These are phyloP conservation scores for Acanthosepion pharaonis DNA, from an alignment of 2,888 invertebrate species.

Conservation along the genomic window DNA sequence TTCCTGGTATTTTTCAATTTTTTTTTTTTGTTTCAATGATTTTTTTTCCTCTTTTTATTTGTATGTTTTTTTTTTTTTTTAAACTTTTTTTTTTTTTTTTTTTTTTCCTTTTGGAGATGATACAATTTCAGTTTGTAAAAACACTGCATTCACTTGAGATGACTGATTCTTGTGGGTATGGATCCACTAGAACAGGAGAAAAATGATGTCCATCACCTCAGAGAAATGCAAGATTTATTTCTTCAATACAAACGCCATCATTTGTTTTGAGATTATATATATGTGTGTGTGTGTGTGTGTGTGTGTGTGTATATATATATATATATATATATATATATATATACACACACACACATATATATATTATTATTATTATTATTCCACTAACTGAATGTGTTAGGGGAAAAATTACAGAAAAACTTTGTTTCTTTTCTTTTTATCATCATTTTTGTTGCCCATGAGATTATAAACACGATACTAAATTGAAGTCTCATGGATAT, in stretches of 20 bases:
- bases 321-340: background rate
- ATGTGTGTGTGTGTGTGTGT: background rate
- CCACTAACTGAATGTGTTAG: background rate
- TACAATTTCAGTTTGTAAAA: background rate
- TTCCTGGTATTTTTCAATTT: background rate
- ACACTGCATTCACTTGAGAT: background rate
- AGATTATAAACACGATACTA: conserved; percentile 52
- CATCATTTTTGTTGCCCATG: background rate
- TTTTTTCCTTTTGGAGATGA: background rate
- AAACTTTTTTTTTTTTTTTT: background rate
- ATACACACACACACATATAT: background rate
- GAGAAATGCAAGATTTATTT: conserved; percentile 24
- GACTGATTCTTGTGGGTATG: background rate
- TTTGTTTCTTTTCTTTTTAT: background rate
- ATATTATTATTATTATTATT: background rate
- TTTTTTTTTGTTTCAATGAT: background rate
- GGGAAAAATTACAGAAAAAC: conserved; percentile 37
- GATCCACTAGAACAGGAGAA: background rate
- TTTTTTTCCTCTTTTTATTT: background rate
- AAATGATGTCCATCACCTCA: background rate
- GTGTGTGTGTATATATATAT: background rate
- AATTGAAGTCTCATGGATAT: conserved; percentile 66
- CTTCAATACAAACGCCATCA: conserved; percentile 3
- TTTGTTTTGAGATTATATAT: background rate
- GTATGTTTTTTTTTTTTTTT: background rate